phyloP scores from a whole-genome alignment of 2,113 vertebrate genomes.

The Xyliphius kryptos region DNA sequence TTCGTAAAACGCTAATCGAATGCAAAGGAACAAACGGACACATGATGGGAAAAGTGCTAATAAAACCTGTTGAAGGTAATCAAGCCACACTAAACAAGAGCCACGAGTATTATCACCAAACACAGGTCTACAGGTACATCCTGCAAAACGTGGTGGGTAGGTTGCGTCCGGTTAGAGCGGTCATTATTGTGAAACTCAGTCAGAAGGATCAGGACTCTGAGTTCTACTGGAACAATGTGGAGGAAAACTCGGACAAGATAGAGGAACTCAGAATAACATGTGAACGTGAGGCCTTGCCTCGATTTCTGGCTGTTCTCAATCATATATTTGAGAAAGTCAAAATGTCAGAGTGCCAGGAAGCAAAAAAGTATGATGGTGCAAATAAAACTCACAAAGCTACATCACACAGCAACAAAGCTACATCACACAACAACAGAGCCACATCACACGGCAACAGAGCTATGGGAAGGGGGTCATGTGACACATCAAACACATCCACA shows the following conservation, averaged over 20 bases:
- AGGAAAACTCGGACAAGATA: constrained; percentile 8
- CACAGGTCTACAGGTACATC: constrained; percentile 42
- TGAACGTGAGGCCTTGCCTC: constrained; percentile 33
- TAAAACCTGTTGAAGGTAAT: not conserved
- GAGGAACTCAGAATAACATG: constrained; percentile 27
- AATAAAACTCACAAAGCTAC: too few species aligned
- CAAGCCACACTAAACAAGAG: constrained; percentile 1
- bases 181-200: constrained; percentile 36
- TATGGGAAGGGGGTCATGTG: too few species aligned
- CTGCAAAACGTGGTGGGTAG: constrained; percentile 12
- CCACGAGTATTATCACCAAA: constrained; percentile 35
- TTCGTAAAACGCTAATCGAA: constrained; percentile 35
- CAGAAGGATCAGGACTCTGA: constrained; percentile 1
- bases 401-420: too few species aligned
- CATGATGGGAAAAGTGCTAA: constrained; percentile 37
- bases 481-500: too few species aligned
- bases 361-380: too few species aligned
- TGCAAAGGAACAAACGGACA: constrained; percentile 41
- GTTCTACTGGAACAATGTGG: constrained; percentile 39
- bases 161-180: constrained; percentile 14
- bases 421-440: too few species aligned
- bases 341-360: too few species aligned
- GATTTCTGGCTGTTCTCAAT: constrained; percentile 38
- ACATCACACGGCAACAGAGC: too few species aligned
- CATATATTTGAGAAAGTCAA: constrained; percentile 31